Percentiles rank a stretch among this genome's conserved stretches.
Evolutionary conservation across 2,888 invertebrate species (phyloP).

Genomic region (Drosophila pegasa): DNA sequence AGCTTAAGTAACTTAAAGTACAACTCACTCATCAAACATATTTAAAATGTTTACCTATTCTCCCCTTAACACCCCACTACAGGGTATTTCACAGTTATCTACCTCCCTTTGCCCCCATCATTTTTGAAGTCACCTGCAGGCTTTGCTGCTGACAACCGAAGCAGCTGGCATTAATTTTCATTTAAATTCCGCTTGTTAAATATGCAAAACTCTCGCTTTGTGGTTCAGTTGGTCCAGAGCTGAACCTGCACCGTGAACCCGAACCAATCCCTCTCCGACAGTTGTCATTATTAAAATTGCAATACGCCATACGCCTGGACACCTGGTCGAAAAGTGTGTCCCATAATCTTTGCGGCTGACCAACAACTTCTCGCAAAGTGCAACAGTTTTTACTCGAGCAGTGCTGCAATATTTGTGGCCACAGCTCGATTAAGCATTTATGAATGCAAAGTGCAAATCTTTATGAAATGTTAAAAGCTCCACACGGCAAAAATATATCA

Average conservation of each 20-base stretch:
- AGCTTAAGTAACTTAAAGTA: neutral
- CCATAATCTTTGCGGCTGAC: conserved; percentile 40
- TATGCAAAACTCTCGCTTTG: conserved; percentile 52
- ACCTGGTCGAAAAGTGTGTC: conserved; percentile 39
- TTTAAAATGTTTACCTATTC: neutral
- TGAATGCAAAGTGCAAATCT: conserved; percentile 15
- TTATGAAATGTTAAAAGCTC: conserved; percentile 10
- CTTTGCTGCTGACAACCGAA: conserved; percentile 31
- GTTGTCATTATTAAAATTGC: conserved; percentile 71
- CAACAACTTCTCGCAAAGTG: conserved; percentile 6
- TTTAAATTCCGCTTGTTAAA: conserved; percentile 68
- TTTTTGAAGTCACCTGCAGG: conserved; percentile 24
- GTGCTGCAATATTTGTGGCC: conserved; percentile 24
- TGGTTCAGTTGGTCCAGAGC: conserved; percentile 18
- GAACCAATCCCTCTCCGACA: conserved; percentile 18
- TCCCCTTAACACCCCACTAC: neutral
- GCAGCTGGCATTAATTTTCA: conserved; percentile 69
- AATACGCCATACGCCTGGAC: conserved; percentile 58
- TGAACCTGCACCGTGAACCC: neutral
- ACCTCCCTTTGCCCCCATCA: neutral
- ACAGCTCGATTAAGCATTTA: conserved; percentile 30
- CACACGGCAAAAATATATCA: neutral
- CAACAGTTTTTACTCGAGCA: conserved; percentile 6
- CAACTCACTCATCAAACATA: neutral
- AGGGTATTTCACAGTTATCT: neutral